A percentile compares a stretch with the other conserved stretches of the same genome.
Evolutionary conservation across 23 tunicate species (phyloP).

Genomic region (Styela plicata): DNA sequence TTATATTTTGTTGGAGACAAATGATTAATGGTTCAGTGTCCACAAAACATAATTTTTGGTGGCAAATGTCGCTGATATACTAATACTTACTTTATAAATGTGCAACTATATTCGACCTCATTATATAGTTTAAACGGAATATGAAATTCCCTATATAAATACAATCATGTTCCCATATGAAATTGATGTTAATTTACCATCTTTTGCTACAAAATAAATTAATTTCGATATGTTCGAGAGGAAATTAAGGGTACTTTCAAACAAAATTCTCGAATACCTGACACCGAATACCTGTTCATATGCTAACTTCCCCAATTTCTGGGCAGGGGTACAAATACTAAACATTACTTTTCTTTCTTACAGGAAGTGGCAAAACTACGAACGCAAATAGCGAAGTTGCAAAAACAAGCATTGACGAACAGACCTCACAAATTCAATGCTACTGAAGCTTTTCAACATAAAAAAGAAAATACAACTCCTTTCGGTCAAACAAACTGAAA

Average conservation of each 20-base stretch:
- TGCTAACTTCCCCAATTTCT: too few relatives aligned
- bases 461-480: slow-evolving; percentile 64
- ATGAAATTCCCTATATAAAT: not conserved
- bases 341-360: too few relatives aligned
- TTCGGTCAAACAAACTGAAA: not conserved
- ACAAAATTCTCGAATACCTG: not conserved
- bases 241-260: not conserved
- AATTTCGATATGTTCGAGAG: not conserved
- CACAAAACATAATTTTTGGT: too few relatives aligned
- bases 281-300: not conserved
- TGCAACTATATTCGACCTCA: not conserved
- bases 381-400: slow-evolving; percentile 41
- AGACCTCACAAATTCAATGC: slow-evolving; percentile 58
- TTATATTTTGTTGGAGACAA: too few relatives aligned
- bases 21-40: too few relatives aligned
- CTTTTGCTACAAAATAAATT: too few relatives aligned
- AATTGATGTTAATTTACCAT: too few relatives aligned
- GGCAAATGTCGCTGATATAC: too few relatives aligned
- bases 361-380: slow-evolving; percentile 62
- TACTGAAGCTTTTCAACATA: slow-evolving; percentile 58
- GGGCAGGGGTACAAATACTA: too few relatives aligned
- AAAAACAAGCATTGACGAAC: slow-evolving; percentile 38
- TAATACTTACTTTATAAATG: not conserved
- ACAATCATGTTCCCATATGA: not conserved
- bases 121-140: too few relatives aligned